Percentiles rank a stretch among this genome's conserved stretches.
Conservation (phyloP, 2,888 invertebrate species). For the Pachydiplax longipennis region DNA sequence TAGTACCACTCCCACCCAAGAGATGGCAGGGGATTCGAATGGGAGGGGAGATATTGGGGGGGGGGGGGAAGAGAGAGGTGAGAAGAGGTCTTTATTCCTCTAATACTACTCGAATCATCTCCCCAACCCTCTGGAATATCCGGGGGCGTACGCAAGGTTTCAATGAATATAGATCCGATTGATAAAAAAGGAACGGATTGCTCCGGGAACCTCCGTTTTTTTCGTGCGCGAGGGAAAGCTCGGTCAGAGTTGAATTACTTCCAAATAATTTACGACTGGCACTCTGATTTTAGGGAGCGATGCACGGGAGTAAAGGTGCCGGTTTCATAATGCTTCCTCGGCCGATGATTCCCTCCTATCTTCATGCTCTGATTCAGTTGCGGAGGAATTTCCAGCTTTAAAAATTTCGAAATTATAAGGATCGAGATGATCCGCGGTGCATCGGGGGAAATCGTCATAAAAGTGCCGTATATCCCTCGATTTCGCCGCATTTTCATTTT, state of each 20-base stretch:
- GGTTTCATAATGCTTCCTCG: not conserved
- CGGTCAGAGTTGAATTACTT: not conserved
- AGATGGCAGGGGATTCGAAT: not conserved
- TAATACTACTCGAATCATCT: not conserved
- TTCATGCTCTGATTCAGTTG: not conserved
- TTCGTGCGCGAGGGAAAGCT: not conserved
- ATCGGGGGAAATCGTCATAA: too few species aligned
- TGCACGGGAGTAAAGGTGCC: not conserved
- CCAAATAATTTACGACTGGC: not conserved
- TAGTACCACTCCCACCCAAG: conserved; percentile 21
- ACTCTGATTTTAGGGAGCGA: not conserved
- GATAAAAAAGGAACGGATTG: not conserved
- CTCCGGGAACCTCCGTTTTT: not conserved
- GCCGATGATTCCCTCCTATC: not conserved
- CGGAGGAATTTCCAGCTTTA: too few species aligned
- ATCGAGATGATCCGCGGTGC: too few species aligned
- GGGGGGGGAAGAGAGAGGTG: not conserved
- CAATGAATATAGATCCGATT: not conserved
- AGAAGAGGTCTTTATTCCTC: not conserved
- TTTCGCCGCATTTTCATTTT: too few species aligned
- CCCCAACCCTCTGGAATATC: not conserved
- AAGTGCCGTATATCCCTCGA: too few species aligned
- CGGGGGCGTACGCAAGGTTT: not conserved
- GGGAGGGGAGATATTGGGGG: not conserved
- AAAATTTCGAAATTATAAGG: too few species aligned